Percentiles rank a stretch among this genome's conserved stretches.
phyloP scores from a whole-genome alignment of 2,888 invertebrate genomes.

The Agrochola lota region DNA sequence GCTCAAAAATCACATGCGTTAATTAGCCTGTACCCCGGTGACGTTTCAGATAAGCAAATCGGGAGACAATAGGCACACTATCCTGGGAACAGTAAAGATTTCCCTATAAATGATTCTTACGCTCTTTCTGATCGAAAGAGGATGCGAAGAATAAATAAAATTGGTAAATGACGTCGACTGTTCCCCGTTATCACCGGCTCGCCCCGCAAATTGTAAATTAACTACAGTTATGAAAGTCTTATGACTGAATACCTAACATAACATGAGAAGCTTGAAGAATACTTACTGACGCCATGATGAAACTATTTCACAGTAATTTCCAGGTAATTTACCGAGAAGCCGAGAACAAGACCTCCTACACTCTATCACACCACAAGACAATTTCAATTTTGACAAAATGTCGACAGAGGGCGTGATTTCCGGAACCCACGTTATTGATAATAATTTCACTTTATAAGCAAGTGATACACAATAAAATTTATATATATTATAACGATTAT shows the following conservation, averaged over 20 bases:
- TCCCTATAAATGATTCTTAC: not conserved
- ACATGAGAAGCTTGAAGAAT: constrained; percentile 59
- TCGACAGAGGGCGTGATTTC: constrained; percentile 80
- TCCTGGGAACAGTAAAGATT: constrained; percentile 3
- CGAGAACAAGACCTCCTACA: constrained; percentile 75
- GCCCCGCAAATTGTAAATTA: constrained; percentile 73
- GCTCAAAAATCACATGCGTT: constrained; percentile 81
- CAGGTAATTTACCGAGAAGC: constrained; percentile 75
- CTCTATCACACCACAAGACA: constrained; percentile 86
- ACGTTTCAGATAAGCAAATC: constrained; percentile 68
- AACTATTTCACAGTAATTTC: constrained; percentile 81
- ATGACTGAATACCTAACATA: constrained; percentile 29
- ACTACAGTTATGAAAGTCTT: constrained; percentile 41
- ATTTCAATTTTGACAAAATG: constrained; percentile 72
- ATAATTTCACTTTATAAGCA: constrained; percentile 29
- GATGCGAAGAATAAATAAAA: constrained; percentile 65
- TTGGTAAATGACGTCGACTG: constrained; percentile 80
- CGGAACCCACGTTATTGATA: constrained; percentile 83
- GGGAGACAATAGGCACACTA: constrained; percentile 28
- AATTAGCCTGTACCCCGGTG: constrained; percentile 63
- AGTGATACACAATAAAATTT: too few relatives aligned
- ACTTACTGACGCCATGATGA: constrained; percentile 84
- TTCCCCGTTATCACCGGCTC: constrained; percentile 78
- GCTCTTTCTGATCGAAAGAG: constrained; percentile 24
- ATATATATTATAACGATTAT: not conserved